Evolutionary conservation across 2,888 invertebrate species (phyloP).

Genomic region (Cistogaster globosa): DNA sequence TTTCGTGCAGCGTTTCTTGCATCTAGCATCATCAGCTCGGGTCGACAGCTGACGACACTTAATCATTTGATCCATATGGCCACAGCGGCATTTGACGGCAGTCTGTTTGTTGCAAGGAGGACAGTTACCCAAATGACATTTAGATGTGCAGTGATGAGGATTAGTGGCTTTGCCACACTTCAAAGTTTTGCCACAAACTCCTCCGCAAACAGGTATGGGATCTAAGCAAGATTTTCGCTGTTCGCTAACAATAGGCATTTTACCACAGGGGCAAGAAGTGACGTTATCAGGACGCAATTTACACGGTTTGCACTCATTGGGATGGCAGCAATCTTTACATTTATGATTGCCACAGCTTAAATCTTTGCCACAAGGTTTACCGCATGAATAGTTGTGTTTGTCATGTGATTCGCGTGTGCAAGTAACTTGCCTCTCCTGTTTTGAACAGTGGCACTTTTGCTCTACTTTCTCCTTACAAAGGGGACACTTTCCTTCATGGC

Average conservation of each 20-base stretch:
- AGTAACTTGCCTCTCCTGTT: conserved; percentile 85
- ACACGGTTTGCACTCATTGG: conserved; percentile 87
- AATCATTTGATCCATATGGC: conserved; percentile 91
- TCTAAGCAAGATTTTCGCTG: conserved; percentile 89
- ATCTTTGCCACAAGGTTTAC: conserved; percentile 85
- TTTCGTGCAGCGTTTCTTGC: conserved; percentile 95
- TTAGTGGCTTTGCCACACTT: conserved; percentile 88
- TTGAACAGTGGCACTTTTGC: conserved; percentile 90
- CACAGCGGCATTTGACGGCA: conserved; percentile 92
- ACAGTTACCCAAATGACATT: conserved; percentile 89
- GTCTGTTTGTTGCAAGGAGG: conserved; percentile 91
- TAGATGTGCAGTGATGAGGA: conserved; percentile 86
- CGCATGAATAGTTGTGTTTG: conserved; percentile 85
- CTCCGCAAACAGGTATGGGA: conserved; percentile 91
- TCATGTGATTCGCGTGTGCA: conserved; percentile 86
- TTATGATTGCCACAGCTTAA: conserved; percentile 88
- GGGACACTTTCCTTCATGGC: conserved; percentile 91
- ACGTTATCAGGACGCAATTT: conserved; percentile 85
- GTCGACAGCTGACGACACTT: conserved; percentile 89
- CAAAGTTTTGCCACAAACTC: conserved; percentile 86
- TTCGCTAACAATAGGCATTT: conserved; percentile 83
- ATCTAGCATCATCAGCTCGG: conserved; percentile 89
- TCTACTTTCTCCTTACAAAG: conserved; percentile 87
- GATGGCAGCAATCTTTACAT: conserved; percentile 88
- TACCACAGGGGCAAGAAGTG: conserved; percentile 90